Evolutionary conservation across 2,888 invertebrate species (phyloP), one percentile per base, ranked within the genome.

Genomic region (Leucoma salicis): DNA sequence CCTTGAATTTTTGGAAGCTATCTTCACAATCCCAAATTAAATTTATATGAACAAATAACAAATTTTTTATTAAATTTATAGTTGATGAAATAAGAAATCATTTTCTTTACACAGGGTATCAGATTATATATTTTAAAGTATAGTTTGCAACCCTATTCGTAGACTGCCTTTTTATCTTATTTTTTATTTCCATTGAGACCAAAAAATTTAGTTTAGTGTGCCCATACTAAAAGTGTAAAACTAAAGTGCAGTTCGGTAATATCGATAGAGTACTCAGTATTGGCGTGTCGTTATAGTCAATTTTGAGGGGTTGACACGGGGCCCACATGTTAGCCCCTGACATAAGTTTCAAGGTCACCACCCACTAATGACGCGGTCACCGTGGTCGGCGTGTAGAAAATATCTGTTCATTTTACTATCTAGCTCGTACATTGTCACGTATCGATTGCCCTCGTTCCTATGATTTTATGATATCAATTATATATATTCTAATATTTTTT

Each of bases 391-490:
- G 43, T 37, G 48, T 35, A 35, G 35, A 58, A 61, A 49, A 53
- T 46, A 52, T 57, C 42, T 49, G 52, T 60, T 56, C 50, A 55
- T 55, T 54, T 39, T 42, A 56, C 49, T 58, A 58, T 58, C 61
- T 48, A 48, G 35, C 39, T 42, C 31, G 35, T 56, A 57, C 63
- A 70, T 63, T 66, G 57, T 45, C 53, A 52, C 34, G 41, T 52
- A 77, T 76, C 60, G 76, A 77, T 76, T 64, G 74, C 57, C 75
- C 72, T 64, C 65, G 48, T 66, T 75, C 57, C 53, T 55, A 61
- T 62, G 57, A 53, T 35, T 55, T 45, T 33, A 49, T 43, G 40
- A 38, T 36, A 42, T 29, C 35, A 24, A 46, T 38, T 46, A 56
- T 53, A 52, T 49, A 28, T 31, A 28, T 21, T 29, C 8, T 16